Conservation (phyloP, 2,113 vertebrate species). For the Brachyhypopomus occidentalis region DNA sequence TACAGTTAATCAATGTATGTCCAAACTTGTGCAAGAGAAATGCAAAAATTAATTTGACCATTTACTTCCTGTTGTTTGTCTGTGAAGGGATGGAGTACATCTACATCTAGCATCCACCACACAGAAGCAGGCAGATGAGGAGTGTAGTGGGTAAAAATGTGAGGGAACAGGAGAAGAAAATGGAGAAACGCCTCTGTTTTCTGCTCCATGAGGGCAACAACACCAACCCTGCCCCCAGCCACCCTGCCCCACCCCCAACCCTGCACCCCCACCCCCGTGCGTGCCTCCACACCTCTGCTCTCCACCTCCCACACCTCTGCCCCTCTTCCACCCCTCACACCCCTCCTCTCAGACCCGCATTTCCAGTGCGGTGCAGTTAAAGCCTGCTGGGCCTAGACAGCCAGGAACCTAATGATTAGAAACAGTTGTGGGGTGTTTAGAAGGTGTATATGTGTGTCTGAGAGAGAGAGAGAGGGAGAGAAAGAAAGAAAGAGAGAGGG, state of each 20-base stretch:
- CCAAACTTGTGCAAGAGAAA: no score
- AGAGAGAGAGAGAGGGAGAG: background rate
- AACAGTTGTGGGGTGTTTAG: slow-evolving; percentile 52
- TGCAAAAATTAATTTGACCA: no score
- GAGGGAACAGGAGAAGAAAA: no score
- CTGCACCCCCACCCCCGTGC: background rate
- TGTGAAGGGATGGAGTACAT: no score
- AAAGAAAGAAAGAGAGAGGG: background rate
- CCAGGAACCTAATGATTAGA: slow-evolving; percentile 61
- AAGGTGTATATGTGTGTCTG: slow-evolving; percentile 41
- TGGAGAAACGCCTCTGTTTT: no score
- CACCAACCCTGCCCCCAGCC: background rate
- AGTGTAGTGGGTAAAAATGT: no score
- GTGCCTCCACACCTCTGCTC: background rate
- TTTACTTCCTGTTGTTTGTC: no score
- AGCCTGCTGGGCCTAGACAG: slow-evolving; percentile 45
- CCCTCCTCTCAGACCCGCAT: slow-evolving; percentile 11
- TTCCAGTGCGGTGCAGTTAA: slow-evolving; percentile 53
- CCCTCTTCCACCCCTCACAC: background rate
- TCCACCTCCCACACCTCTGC: background rate
- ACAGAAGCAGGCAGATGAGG: no score
- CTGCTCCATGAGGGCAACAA: no score
- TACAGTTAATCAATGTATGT: no score
- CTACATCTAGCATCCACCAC: no score
- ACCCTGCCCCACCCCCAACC: background rate